A percentile compares a stretch with the other conserved stretches of the same genome.
phyloP scores from a whole-genome alignment of 2,113 vertebrate species.

The Arizona elegans region DNA sequence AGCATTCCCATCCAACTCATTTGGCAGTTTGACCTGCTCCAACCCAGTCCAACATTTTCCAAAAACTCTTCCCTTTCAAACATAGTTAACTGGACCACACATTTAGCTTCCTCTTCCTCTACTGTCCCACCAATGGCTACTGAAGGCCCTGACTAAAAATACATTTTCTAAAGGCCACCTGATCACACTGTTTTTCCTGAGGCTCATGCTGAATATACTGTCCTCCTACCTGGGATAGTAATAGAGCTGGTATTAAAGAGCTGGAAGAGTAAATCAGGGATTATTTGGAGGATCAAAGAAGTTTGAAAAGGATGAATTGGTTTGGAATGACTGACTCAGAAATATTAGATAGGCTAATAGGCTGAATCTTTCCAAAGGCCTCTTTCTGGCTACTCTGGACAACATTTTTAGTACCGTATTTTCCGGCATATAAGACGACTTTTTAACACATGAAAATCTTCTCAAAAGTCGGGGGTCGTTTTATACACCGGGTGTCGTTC shows the following conservation, averaged over 20 bases:
- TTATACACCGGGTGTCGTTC: no score
- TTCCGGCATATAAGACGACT: no score
- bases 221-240: not conserved
- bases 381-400: not conserved
- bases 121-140: not conserved
- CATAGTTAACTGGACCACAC: not conserved
- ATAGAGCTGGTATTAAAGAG: not conserved
- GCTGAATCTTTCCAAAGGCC: not conserved
- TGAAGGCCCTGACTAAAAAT: not conserved
- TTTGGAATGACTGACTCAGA: not conserved
- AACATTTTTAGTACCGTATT: not conserved
- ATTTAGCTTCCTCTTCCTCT: no score
- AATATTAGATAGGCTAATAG: not conserved
- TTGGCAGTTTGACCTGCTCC: not conserved
- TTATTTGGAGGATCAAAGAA: not conserved
- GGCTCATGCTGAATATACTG: not conserved
- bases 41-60: not conserved
- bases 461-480: no score
- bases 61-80: not conserved
- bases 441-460: no score
- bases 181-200: not conserved
- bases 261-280: not conserved
- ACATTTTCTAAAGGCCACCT: not conserved
- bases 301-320: not conserved
- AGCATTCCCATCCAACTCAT: not conserved